phyloP scores from a whole-genome alignment of 2,888 invertebrate species.

The Alloscopus bannaensis region DNA sequence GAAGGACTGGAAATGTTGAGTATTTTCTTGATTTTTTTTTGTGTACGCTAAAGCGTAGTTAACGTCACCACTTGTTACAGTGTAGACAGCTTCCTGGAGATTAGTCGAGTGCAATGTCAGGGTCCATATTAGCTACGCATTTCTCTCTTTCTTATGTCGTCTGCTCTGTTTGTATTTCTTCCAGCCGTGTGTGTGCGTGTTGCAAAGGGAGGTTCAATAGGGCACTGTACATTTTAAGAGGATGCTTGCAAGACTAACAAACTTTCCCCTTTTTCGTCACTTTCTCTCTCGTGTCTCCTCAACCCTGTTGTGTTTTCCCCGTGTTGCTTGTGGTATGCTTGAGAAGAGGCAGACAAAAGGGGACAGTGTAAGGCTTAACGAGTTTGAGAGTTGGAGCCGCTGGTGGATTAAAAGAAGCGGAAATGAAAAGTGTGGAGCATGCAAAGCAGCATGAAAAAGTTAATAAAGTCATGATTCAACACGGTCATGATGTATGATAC shows the following conservation, averaged over 20 bases:
- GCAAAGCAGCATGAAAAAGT: background rate
- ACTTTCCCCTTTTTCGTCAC: slow-evolving; percentile 13
- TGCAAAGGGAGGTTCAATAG: too few relatives aligned
- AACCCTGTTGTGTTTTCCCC: background rate
- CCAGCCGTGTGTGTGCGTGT: too few relatives aligned
- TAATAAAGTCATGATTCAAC: background rate
- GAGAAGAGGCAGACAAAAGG: background rate
- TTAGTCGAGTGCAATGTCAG: slow-evolving; percentile 45
- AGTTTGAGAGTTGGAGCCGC: slow-evolving; percentile 5
- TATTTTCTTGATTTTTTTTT: background rate
- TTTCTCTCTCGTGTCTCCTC: too few relatives aligned
- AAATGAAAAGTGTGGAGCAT: slow-evolving; percentile 28
- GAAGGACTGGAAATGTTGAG: slow-evolving; percentile 3
- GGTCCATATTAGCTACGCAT: slow-evolving; percentile 42
- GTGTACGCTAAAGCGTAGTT: slow-evolving; percentile 23
- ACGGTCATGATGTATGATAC: background rate
- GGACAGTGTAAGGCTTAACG: too few relatives aligned
- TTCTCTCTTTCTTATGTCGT: background rate
- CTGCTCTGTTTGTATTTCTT: too few relatives aligned
- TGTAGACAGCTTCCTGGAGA: slow-evolving; percentile 47
- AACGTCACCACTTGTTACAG: slow-evolving; percentile 53
- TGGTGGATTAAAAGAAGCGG: background rate
- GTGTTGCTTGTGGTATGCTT: background rate
- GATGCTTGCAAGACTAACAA: too few relatives aligned
- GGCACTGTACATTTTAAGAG: too few relatives aligned